Evolutionary conservation across 2,113 vertebrate genomes (phyloP).

Genomic region (Poicephalus meyeri): DNA sequence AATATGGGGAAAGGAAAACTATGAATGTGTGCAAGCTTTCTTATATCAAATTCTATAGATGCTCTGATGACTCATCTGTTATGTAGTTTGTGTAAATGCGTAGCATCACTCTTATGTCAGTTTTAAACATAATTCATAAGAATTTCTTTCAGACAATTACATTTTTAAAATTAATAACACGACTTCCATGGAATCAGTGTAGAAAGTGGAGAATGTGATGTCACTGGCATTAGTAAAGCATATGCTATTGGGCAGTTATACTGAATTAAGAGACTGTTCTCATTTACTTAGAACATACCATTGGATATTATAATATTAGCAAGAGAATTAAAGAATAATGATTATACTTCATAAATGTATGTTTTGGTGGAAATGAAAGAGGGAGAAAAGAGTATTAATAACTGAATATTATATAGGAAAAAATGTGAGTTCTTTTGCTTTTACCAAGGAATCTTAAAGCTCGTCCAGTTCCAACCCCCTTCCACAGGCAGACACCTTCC

Average conservation of each 20-base stretch:
- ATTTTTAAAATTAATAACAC: neutral
- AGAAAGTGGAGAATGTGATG: neutral
- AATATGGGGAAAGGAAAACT: neutral
- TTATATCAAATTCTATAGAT: neutral
- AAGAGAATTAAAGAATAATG: neutral
- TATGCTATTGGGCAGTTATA: neutral
- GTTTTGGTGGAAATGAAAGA: neutral
- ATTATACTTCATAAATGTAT: neutral
- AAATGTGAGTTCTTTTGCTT: neutral
- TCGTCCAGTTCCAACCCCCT: neutral
- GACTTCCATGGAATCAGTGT: neutral
- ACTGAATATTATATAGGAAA: neutral
- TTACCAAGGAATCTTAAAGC: neutral
- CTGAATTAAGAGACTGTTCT: neutral
- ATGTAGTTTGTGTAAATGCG: rapidly evolving
- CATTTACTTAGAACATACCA: neutral
- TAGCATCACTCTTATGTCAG: neutral
- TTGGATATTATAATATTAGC: neutral
- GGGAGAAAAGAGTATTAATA: neutral
- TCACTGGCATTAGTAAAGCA: neutral
- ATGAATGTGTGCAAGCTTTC: neutral
- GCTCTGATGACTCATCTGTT: neutral
- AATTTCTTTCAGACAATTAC: neutral
- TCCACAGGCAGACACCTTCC: neutral
- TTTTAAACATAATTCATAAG: neutral